These are phyloP conservation scores for Coptodon rendalli DNA, from an alignment of 2,113 vertebrate genomes.

Conservation along the genomic window DNA sequence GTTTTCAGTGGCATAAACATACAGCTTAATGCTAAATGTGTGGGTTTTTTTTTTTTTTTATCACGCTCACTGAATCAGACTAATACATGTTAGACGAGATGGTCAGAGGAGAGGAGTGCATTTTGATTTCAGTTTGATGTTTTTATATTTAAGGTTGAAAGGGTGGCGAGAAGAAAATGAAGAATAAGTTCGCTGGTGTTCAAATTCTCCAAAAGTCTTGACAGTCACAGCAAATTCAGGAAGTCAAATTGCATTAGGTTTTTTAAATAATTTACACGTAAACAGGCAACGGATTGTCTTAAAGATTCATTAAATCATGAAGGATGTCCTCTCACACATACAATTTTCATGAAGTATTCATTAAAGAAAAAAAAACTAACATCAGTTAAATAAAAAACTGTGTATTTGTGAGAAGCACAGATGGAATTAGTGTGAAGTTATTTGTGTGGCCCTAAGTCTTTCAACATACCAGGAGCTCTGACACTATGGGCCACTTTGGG, in stretches of 20 bases:
- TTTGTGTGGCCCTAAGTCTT: not conserved
- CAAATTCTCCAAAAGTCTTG: not conserved
- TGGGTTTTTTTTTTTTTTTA: fast-evolving
- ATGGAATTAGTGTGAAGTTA: not conserved
- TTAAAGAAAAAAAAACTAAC: not conserved
- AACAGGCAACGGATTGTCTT: not conserved
- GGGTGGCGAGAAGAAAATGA: not conserved
- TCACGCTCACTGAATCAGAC: not conserved
- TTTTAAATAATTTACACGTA: not conserved
- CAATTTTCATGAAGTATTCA: not conserved
- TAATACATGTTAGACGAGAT: not conserved
- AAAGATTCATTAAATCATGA: not conserved
- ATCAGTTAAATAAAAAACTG: not conserved
- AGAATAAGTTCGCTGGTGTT: not conserved
- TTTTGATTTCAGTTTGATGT: not conserved
- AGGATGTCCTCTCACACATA: not conserved
- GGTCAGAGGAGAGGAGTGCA: not conserved
- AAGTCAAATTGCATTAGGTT: not conserved
- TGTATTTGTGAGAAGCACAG: not conserved
- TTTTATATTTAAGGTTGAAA: not conserved
- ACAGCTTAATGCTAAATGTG: not conserved
- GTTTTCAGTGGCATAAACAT: constrained; percentile 23
- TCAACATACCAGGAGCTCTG: not conserved
- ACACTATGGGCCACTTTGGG: not conserved
- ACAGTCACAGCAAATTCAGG: not conserved